Evolutionary conservation across 2,888 invertebrate species (phyloP).

Genomic region (Dexiosoma caninum): DNA sequence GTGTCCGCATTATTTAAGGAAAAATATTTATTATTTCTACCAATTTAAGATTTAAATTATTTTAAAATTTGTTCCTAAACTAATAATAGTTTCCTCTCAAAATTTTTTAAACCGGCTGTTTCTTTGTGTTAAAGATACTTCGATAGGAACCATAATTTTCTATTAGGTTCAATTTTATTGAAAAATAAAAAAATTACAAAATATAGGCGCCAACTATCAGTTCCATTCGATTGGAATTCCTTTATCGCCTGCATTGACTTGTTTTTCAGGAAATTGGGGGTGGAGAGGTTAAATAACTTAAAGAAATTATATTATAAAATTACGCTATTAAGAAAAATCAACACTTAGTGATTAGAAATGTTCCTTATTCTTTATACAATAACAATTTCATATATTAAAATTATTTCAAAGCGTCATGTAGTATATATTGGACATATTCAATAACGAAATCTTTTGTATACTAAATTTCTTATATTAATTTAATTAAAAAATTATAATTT

Average conservation of each 20-base stretch:
- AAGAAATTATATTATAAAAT: background rate
- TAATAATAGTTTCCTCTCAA: too few species aligned
- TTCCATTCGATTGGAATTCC: background rate
- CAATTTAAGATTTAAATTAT: too few species aligned
- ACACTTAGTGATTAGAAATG: constrained; percentile 1
- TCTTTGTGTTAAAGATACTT: constrained; percentile 9
- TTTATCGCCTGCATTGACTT: background rate
- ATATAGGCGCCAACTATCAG: constrained; percentile 18
- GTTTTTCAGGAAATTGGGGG: constrained; percentile 6
- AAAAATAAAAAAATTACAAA: background rate
- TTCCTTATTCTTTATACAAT: background rate
- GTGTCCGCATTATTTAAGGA: too few species aligned
- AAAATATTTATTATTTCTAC: too few species aligned
- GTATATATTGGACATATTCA: background rate
- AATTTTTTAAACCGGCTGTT: too few species aligned
- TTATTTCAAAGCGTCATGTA: background rate
- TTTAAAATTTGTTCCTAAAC: too few species aligned
- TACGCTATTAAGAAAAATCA: background rate
- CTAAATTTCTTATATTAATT: background rate
- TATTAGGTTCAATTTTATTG: background rate
- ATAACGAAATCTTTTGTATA: background rate
- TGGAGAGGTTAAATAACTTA: constrained; percentile 27
- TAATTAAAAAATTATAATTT: too few species aligned
- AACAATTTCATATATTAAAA: background rate
- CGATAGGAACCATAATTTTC: background rate